Percentiles rank a stretch among this genome's conserved stretches.
Evolutionary conservation across 2,113 vertebrate species (phyloP).

Genomic region (Otis tarda): DNA sequence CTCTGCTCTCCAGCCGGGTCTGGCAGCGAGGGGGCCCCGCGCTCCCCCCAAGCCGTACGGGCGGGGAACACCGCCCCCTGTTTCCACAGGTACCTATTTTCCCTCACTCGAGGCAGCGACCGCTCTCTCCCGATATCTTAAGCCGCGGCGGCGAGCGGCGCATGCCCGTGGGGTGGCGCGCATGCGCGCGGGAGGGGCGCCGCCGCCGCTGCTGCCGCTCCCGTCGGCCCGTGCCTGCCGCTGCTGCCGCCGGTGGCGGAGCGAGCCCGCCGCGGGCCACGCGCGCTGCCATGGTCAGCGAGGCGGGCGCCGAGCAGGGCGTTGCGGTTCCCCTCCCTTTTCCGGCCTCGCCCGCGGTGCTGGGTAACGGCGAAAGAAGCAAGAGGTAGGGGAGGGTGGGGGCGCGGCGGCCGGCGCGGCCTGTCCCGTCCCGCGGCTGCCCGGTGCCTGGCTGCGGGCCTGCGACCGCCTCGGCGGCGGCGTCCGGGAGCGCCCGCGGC

Average conservation of each 20-base stretch:
- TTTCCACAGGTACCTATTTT: rapidly evolving
- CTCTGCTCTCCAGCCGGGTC: neutral
- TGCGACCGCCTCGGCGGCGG: neutral
- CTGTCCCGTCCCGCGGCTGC: neutral
- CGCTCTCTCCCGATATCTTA: too few species aligned
- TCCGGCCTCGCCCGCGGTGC: neutral
- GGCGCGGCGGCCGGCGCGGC: neutral
- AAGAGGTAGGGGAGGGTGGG: neutral
- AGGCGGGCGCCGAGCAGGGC: neutral
- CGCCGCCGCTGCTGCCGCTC: neutral
- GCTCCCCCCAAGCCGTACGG: too few species aligned
- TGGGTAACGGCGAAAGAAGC: neutral
- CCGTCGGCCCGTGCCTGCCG: neutral
- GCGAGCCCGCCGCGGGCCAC: neutral
- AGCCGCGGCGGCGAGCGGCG: neutral
- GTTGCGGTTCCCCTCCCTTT: neutral
- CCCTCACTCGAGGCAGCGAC: rapidly evolving
- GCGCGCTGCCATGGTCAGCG: neutral
- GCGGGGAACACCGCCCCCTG: rapidly evolving
- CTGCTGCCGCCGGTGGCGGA: neutral
- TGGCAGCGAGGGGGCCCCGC: neutral
- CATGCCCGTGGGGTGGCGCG: neutral
- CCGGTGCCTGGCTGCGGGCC: neutral
- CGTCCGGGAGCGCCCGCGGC: neutral
- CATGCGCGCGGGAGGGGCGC: neutral